These are phyloP conservation scores for Cherax quadricarinatus DNA, from an alignment of 1,140 invertebrate genomes.

Conservation along the genomic window DNA sequence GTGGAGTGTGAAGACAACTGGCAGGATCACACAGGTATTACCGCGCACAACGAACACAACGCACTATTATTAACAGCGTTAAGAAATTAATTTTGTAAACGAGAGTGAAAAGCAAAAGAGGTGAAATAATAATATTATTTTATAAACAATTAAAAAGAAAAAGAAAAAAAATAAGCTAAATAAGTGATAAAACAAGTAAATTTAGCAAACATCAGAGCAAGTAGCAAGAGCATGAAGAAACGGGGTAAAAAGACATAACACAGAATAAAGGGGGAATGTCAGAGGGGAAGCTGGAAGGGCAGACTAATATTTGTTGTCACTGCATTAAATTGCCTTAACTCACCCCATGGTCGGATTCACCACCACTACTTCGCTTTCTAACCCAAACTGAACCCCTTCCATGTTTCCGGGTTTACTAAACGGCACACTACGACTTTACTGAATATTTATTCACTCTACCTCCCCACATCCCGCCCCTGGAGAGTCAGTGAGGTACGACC, in stretches of 20 bases:
- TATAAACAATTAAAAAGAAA: too few relatives aligned
- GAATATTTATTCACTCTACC: neutral
- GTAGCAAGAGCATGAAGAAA: neutral
- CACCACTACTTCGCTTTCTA: neutral
- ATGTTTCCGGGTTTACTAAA: neutral
- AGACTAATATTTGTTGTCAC: slow-evolving; percentile 5
- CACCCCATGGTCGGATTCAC: neutral
- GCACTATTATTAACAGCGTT: too few relatives aligned
- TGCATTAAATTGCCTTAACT: slow-evolving; percentile 21
- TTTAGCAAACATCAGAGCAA: neutral
- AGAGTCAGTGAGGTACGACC: too few relatives aligned
- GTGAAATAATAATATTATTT: too few relatives aligned
- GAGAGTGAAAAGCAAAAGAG: too few relatives aligned
- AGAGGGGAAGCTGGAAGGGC: neutral
- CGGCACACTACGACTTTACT: neutral
- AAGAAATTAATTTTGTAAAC: too few relatives aligned
- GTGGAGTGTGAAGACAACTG: too few relatives aligned
- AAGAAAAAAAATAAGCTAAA: too few relatives aligned
- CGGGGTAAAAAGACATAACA: neutral
- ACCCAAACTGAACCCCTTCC: neutral
- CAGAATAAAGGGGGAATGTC: neutral
- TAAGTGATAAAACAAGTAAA: neutral
- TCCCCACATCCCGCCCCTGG: too few relatives aligned
- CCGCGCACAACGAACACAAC: too few relatives aligned
- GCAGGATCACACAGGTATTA: too few relatives aligned